phyloP scores from a whole-genome alignment of 2,113 vertebrate genomes.

The Neofelis nebulosa region DNA sequence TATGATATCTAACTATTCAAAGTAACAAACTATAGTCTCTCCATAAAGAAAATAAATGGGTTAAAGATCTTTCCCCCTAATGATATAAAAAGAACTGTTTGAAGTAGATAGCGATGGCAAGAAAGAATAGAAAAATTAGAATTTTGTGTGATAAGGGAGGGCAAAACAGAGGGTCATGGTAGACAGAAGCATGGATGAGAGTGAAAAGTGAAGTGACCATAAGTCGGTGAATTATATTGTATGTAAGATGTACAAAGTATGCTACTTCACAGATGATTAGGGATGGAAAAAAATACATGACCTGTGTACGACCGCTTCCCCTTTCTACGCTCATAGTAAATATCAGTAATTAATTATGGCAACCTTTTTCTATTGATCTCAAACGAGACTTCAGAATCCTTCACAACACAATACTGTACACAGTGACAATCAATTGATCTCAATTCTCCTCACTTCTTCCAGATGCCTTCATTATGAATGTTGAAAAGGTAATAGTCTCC shows the following conservation, averaged over 20 bases:
- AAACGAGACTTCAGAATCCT: not conserved
- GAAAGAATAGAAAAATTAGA: constrained; percentile 48
- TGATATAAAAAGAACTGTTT: constrained; percentile 46
- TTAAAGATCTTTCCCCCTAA: not conserved
- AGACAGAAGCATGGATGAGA: not conserved
- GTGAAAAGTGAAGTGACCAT: not conserved
- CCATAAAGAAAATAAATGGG: constrained; percentile 29
- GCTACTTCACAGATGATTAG: not conserved
- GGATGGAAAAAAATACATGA: not conserved
- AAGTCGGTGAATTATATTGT: constrained; percentile 22
- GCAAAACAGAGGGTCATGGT: not conserved
- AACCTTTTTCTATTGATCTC: not conserved
- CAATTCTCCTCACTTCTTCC: not conserved
- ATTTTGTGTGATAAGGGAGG: not conserved
- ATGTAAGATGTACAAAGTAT: not conserved
- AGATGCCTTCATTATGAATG: not conserved
- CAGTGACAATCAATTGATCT: not conserved
- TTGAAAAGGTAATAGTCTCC: not conserved
- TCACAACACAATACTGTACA: not conserved
- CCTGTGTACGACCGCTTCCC: not conserved
- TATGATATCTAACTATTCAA: constrained; percentile 34
- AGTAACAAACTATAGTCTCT: constrained; percentile 30
- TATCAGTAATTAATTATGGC: not conserved
- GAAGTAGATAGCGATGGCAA: constrained; percentile 14
- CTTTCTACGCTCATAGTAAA: not conserved